Evolutionary conservation across 2,113 vertebrate genomes (phyloP).

Genomic region (Oreochromis aureus): DNA sequence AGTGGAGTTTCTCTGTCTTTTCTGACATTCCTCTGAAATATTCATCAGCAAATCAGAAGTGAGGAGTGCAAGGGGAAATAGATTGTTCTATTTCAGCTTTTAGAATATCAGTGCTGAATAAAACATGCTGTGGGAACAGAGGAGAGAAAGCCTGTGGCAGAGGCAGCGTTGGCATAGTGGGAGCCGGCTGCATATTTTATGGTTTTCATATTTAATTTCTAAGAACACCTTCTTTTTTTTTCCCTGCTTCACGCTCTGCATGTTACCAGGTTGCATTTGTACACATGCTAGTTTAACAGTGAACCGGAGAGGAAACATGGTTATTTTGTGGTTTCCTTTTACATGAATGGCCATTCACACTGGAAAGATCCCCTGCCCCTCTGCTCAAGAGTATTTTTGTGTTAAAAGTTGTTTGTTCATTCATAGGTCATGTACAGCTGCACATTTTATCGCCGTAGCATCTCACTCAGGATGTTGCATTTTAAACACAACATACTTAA

Average conservation of each 20-base stretch:
- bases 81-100: conserved; percentile 72
- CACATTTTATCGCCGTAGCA: conserved; percentile 1
- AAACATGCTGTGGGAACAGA: conserved; percentile 60
- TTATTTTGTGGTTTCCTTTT: conserved; percentile 63
- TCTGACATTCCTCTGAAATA: conserved; percentile 67
- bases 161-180: conserved; percentile 41
- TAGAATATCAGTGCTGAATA: conserved; percentile 70
- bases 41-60: conserved; percentile 70
- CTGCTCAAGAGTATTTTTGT: conserved; percentile 39
- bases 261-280: conserved; percentile 32
- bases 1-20: conserved; percentile 54
- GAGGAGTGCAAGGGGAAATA: conserved; percentile 57
- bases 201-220: conserved; percentile 69
- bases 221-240: conserved; percentile 47
- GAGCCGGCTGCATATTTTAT: conserved; percentile 65
- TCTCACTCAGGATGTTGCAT: not conserved
- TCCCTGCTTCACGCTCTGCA: not conserved
- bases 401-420: conserved; percentile 47
- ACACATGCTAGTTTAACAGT: conserved; percentile 15
- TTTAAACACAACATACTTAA: not conserved
- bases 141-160: conserved; percentile 46
- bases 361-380: conserved; percentile 30
- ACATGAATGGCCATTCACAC: conserved; percentile 59
- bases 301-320: conserved; percentile 43
- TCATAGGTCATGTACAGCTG: conserved; percentile 9